Evolutionary conservation across 2,888 invertebrate species (phyloP), one percentile per base, ranked within the genome.

Genomic region (Agrochola litura): DNA sequence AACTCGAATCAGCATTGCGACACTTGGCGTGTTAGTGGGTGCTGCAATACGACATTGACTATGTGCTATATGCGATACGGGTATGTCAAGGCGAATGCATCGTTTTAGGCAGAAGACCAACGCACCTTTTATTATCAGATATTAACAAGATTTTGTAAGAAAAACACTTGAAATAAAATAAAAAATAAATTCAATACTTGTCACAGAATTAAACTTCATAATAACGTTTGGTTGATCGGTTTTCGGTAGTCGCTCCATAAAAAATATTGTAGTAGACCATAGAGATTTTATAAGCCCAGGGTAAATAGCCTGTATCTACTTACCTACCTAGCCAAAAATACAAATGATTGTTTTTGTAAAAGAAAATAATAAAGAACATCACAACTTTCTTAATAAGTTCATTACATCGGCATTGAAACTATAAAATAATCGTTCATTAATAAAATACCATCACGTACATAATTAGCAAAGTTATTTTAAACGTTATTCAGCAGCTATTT

Each of bases 21-120:
- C 90, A 91, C 73, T 88, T 90, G 89, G 90, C 90, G 86, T 88
- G 84, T 79, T 82, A 76, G 82, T 71, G 80, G 77, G 84, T 89
- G 83, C 85, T 88, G 91, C 89, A 91, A 90, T 87, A 84, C 86
- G 90, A 88, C 92, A 91, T 92, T 92, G 91, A 86, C 86, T 75
- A 86, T 82, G 86, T 85, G 87, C 83, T 84, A 72, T 83, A 84
- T 78, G 81, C 76, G 84, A 83, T 79, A 58, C 73, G 82, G 77
- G 63, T 80, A 79, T 87, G 86, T 86, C 88, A 89, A 86, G 89
- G 85, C 25, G 30, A 75, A 16, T 83, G 75, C 80, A 84, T 74
- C 77, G 76, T 61, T 73, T 76, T 67, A 75, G 14, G 72, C 85
- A 71, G 77, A 83, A 58, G 61, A 73, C 49, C 54, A 70, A 68